phyloP scores from a whole-genome alignment of 37 sponge, comb jelly and placozoan genomes.

The Bolinopsis microptera region DNA sequence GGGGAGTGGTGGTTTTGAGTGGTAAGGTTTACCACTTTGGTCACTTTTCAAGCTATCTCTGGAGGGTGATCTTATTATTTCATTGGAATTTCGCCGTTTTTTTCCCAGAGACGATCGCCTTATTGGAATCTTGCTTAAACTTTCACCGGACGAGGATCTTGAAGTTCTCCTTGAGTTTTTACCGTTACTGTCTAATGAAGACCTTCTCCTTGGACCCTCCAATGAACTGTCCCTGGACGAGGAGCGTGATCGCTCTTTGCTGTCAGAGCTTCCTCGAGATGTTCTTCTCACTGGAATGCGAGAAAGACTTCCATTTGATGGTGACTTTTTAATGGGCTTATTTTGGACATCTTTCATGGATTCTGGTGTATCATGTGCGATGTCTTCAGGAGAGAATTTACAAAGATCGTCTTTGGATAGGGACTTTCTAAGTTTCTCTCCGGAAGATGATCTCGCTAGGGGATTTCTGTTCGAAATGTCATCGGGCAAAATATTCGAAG shows the following conservation, averaged over 20 bases:
- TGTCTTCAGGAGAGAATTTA: no score
- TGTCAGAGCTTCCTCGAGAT: background rate
- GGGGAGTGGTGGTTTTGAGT: background rate
- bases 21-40: background rate
- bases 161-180: background rate
- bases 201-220: background rate
- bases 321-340: background rate
- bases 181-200: background rate
- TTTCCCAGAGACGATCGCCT: background rate
- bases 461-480: no score
- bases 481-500: no score
- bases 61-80: background rate
- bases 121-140: background rate
- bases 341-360: background rate
- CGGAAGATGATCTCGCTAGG: background rate
- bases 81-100: background rate
- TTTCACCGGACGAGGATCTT: background rate
- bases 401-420: background rate
- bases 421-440: background rate
- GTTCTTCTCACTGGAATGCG: background rate
- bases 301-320: slow-evolving; percentile 12
- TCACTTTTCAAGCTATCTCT: background rate
- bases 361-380: background rate
- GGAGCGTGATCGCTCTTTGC: background rate
- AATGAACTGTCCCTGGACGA: background rate